phyloP scores from a whole-genome alignment of 1,140 invertebrate species.

The Rhagoletis zephyria region DNA sequence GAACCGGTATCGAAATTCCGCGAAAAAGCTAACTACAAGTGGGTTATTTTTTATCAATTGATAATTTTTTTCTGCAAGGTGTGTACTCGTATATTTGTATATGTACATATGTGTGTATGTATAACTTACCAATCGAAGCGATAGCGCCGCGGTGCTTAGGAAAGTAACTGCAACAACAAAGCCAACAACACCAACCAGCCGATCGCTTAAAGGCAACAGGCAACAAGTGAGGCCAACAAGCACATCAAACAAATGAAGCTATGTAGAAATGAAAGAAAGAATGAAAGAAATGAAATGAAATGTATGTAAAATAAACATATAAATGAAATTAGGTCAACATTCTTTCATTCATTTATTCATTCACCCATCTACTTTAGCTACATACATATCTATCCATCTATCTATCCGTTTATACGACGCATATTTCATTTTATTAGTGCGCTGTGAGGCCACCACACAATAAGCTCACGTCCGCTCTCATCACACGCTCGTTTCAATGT shows the following conservation, averaged over 20 bases:
- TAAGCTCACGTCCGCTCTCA: not conserved
- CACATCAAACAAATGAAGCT: not conserved
- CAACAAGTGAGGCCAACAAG: slow-evolving; percentile 28
- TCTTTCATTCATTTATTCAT: slow-evolving; percentile 65
- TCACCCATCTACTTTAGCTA: slow-evolving; percentile 19
- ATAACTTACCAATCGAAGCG: slow-evolving; percentile 38
- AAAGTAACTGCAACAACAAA: slow-evolving; percentile 45
- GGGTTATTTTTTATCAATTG: too few relatives aligned
- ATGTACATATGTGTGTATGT: not conserved
- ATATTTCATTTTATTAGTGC: slow-evolving; percentile 49
- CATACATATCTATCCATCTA: not conserved
- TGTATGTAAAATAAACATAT: slow-evolving; percentile 51
- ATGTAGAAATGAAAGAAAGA: slow-evolving; percentile 33
- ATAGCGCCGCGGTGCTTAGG: slow-evolving; percentile 15
- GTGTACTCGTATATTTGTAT: not conserved
- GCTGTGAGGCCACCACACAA: not conserved
- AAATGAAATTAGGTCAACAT: slow-evolving; percentile 71
- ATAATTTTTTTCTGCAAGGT: too few relatives aligned
- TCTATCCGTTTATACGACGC: slow-evolving; percentile 36
- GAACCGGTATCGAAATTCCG: too few relatives aligned
- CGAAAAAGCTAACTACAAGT: too few relatives aligned
- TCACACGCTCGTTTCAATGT: not conserved
- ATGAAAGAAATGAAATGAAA: slow-evolving; percentile 37
- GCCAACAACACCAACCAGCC: not conserved
- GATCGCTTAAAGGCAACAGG: slow-evolving; percentile 9